Evolutionary conservation across 2,888 invertebrate species (phyloP), one percentile per base, ranked within the genome.

Genomic region (Drosophila nr. perissopoda): DNA sequence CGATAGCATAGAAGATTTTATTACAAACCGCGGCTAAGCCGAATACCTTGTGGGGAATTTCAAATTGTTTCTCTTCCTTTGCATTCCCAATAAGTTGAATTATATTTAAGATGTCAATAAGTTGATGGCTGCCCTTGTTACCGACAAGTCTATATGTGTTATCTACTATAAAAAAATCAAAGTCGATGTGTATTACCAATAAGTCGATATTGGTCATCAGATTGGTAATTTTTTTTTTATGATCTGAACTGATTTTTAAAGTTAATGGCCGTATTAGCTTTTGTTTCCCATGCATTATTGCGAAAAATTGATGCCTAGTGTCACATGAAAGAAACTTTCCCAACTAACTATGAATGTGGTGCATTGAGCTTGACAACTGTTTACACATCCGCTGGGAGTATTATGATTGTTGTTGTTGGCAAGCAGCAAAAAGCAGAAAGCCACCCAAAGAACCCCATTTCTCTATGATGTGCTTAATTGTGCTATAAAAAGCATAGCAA

Each of bases 361-460:
- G 49, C 63, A 70, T 63, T 61, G 76, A 63, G 70, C 60, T 68
- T 67, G 73, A 80, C 78, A 80, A 81, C 81, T 80, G 38, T 83
- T 83, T 73, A 89, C 83, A 89, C 83, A 89, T 84, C 89, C 81
- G 83, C 56, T 81, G 81, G 78, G 78, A 78, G 72, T 78, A 68
- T 62, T 76, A 59, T 54, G 34, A 64, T 53, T 63, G 68, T 70
- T 46, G 46, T 25, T 46, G 46, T 46, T 25, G 46, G 25, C 54
- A 13, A 52, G 57, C 38, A 46, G 42, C 18, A 52, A 38, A 31
- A 18, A 48, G n/a, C 16, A 48, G 67, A 51, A 63, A 61, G 48
- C 48, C 60, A 64, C 62, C 74, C 76, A 68, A 72, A 78, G 78
- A 80, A 81, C 72, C 33, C 59, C 78, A 72, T 68, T 78, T 78